Base-by-base conservation (phyloP, 1,140 invertebrate species). In the Drosophila littoralis region DNA sequence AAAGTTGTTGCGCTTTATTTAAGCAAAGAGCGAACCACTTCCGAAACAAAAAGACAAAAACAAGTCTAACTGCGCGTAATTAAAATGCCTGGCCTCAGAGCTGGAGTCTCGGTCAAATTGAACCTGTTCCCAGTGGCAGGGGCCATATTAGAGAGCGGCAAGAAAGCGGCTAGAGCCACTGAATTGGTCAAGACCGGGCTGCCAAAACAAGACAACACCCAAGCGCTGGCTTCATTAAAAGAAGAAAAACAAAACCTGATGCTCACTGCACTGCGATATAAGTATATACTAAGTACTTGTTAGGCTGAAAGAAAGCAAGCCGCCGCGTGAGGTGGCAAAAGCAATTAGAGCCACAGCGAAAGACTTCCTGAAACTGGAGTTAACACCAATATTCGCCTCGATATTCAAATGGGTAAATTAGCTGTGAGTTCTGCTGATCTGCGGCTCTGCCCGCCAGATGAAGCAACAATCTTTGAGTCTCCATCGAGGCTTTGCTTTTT, bases 21-120 rank as follows among this genome's bases (percentile, higher is more conserved):
- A 82, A 88, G 72, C 63, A 55, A 48, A 32, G 59, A 65, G 35
- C 55, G 61, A 74, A 61, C 68, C 32, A 82, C 85, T 88, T 88
- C 83, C 83, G 80, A 88, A 28, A 84, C 74, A 66, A 66, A 59
- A 51, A 38, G 6, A 66, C 33, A 82, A 68, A 88, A 88, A 88
- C 83, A 61, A 74, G 83, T 88, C 81, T 72, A 89, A 80, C 83
- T 77, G 83, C 83, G 65, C 54, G 50, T 80, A 89, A 88, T 88
- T 88, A 88, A 89, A 63, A 45, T 57, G 58, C 7, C 50, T 9
- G 32, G 42, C 43, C 46, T 75, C 12, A 15, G 7, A 51, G 32
- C n/a, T 3, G 28, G 57, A 46, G 74, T 77, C 73, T 77, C 80
- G 83, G 83, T 86, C 83, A 86, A 83, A 72, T 38, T 61, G 63